A percentile compares a stretch with the other conserved stretches of the same genome.
Conservation (phyloP, 2,888 invertebrate species). For the Tigriopus californicus region DNA sequence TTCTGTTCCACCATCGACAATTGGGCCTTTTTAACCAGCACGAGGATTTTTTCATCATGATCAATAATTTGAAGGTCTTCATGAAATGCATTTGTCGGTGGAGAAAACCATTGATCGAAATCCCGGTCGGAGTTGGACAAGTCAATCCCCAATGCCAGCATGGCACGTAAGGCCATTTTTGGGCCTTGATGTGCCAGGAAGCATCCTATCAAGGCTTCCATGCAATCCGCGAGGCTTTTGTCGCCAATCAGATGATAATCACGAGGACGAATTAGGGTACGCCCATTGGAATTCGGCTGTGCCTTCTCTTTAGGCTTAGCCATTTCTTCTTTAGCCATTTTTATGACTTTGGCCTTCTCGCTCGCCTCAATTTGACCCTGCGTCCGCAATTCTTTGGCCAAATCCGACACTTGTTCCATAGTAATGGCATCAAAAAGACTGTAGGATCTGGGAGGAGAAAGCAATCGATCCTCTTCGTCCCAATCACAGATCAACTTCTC, state of each 20-base stretch:
- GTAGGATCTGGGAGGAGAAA: too few species aligned
- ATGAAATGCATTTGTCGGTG: not conserved
- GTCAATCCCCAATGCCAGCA: not conserved
- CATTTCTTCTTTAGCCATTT: not conserved
- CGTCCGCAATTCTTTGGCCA: not conserved
- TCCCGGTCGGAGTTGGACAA: not conserved
- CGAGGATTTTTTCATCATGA: too few species aligned
- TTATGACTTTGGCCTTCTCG: not conserved
- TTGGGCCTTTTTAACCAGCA: not conserved
- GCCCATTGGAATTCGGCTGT: not conserved
- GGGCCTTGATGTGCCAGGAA: constrained; percentile 42
- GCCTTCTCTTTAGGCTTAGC: not conserved
- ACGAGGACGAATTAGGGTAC: not conserved
- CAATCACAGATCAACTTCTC: not conserved
- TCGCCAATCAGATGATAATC: constrained; percentile 21
- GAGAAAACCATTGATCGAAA: not conserved
- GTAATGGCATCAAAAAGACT: too few species aligned
- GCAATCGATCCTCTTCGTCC: not conserved
- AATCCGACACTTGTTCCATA: not conserved
- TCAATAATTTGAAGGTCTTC: too few species aligned
- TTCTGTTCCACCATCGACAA: constrained; percentile 36
- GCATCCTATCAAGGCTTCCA: constrained; percentile 66
- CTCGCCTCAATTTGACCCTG: not conserved
- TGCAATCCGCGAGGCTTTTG: constrained; percentile 54
- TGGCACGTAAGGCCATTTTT: not conserved